Conservation (phyloP, 2,113 vertebrate species). For the Athene noctua region DNA sequence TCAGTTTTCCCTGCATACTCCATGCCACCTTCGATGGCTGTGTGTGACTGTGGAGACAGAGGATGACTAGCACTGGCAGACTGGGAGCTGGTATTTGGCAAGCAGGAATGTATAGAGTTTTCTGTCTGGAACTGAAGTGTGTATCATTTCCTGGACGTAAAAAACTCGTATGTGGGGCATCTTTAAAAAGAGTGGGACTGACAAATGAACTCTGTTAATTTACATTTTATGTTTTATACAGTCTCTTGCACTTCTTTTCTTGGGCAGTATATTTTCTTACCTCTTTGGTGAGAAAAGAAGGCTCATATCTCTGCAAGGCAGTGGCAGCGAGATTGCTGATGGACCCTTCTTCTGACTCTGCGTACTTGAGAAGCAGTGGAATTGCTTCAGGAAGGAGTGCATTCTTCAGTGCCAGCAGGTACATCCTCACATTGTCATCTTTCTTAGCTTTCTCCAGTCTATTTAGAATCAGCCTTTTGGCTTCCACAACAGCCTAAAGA, state of each 20-base stretch:
- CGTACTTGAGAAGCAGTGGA: slow-evolving; percentile 84
- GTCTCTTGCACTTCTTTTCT: neutral
- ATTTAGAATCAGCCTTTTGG: slow-evolving; percentile 86
- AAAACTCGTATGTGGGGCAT: rapidly evolving
- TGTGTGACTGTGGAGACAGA: neutral
- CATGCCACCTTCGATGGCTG: neutral
- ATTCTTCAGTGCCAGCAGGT: slow-evolving; percentile 92
- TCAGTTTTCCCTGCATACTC: neutral
- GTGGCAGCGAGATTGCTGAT: slow-evolving; percentile 84
- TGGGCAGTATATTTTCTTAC: slow-evolving; percentile 63
- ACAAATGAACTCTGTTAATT: neutral
- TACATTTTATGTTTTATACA: neutral
- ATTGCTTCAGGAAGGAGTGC: slow-evolving; percentile 88
- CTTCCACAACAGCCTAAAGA: slow-evolving; percentile 83
- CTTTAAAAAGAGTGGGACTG: neutral
- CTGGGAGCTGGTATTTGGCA: neutral
- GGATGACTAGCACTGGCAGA: neutral
- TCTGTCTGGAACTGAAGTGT: neutral
- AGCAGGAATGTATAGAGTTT: neutral
- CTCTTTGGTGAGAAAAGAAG: slow-evolving; percentile 83
- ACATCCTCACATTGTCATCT: slow-evolving; percentile 85
- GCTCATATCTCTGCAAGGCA: slow-evolving; percentile 87
- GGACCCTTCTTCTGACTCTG: slow-evolving; percentile 84
- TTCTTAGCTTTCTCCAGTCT: slow-evolving; percentile 80
- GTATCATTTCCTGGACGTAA: neutral